A percentile compares a stretch with the other conserved stretches of the same genome.
Conservation (phyloP, 1,140 invertebrate genomes). For the Hylaeus anthracinus region DNA sequence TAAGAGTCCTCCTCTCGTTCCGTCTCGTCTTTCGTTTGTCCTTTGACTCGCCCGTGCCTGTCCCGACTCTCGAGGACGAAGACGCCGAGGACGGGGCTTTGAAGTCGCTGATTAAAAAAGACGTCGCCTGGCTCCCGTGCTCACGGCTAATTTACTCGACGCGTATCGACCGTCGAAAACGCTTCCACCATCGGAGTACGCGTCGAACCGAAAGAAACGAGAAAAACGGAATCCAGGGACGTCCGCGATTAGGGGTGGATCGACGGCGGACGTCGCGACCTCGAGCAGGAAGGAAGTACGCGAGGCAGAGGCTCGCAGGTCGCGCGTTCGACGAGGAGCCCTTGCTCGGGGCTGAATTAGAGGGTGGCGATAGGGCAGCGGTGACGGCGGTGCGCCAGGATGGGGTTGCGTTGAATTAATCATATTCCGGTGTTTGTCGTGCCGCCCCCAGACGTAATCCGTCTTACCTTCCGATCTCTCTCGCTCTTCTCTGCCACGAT, state of each 20-base stretch:
- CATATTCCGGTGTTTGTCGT: slow-evolving; percentile 81
- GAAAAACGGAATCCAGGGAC: background rate
- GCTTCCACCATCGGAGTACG: background rate
- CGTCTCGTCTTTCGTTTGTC: slow-evolving; percentile 52
- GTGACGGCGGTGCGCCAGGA: slow-evolving; percentile 63
- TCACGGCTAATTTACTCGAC: slow-evolving; percentile 40
- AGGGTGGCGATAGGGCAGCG: slow-evolving; percentile 52
- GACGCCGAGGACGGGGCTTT: slow-evolving; percentile 61
- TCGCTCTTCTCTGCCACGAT: slow-evolving; percentile 77
- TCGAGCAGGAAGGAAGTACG: slow-evolving; percentile 22
- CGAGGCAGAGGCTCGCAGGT: slow-evolving; percentile 1
- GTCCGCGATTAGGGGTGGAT: too few species aligned
- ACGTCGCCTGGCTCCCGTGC: slow-evolving; percentile 39
- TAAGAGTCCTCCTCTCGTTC: slow-evolving; percentile 65
- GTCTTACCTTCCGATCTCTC: slow-evolving; percentile 80
- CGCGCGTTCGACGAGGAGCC: slow-evolving; percentile 2
- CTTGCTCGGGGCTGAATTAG: slow-evolving; percentile 35
- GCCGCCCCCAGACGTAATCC: slow-evolving; percentile 79
- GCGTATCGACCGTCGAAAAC: slow-evolving; percentile 19
- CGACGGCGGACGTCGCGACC: too few species aligned
- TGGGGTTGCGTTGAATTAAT: slow-evolving; percentile 80
- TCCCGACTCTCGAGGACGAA: slow-evolving; percentile 50
- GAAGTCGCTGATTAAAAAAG: slow-evolving; percentile 79
- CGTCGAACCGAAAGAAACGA: background rate
- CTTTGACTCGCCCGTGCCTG: slow-evolving; percentile 71